phyloP scores from a whole-genome alignment of 2,113 vertebrate species.

The Rhegmatorhina hoffmannsi region DNA sequence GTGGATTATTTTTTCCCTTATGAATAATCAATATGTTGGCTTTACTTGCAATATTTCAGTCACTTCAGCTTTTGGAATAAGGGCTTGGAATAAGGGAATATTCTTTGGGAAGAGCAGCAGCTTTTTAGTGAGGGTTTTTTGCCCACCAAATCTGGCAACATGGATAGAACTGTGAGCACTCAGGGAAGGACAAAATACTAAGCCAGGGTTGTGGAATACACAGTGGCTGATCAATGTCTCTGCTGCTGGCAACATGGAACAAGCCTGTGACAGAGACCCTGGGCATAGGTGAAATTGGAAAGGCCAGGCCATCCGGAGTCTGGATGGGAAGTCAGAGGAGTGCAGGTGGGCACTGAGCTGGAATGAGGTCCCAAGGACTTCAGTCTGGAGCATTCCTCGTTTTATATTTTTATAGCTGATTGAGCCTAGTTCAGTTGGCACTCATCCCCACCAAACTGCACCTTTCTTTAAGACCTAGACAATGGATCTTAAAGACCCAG shows the following conservation, averaged over 20 bases:
- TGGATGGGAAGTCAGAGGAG: neutral
- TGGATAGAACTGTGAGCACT: accelerated
- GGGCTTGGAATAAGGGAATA: neutral
- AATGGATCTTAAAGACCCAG: neutral
- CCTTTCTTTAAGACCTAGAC: neutral
- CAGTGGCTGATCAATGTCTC: accelerated
- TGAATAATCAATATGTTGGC: neutral
- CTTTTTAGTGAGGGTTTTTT: neutral
- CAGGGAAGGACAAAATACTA: neutral
- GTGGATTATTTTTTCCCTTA: neutral
- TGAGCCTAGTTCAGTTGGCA: neutral
- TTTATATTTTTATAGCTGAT: neutral
- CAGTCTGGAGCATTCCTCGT: neutral
- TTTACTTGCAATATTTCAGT: neutral
- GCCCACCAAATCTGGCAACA: neutral
- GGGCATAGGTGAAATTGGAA: neutral
- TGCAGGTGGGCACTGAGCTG: neutral
- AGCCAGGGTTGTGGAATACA: neutral
- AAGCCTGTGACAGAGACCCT: neutral
- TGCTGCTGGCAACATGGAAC: neutral
- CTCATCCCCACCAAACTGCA: neutral
- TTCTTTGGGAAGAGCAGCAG: neutral
- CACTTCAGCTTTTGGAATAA: neutral
- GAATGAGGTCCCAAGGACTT: neutral
- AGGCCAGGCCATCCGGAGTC: neutral